Conservation (phyloP, 2,113 vertebrate genomes). For the Pseudonaja textilis region DNA sequence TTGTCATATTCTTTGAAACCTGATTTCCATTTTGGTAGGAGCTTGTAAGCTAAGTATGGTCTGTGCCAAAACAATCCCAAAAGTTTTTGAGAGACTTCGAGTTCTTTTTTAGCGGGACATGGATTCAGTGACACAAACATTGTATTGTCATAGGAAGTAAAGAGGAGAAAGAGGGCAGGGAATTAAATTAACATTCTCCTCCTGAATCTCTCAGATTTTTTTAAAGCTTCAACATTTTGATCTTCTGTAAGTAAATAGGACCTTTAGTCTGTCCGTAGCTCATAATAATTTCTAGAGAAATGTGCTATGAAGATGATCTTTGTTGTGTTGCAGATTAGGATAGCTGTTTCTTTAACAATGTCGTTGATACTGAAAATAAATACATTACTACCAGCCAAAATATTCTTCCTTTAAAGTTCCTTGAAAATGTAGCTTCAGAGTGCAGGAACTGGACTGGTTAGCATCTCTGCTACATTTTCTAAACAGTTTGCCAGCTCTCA, state of each 20-base stretch:
- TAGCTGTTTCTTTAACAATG: neutral
- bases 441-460: neutral
- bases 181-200: neutral
- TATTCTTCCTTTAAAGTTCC: neutral
- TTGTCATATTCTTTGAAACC: neutral
- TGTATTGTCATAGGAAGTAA: neutral
- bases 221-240: neutral
- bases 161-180: neutral
- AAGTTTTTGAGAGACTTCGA: neutral
- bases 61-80: neutral
- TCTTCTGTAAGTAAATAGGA: neutral
- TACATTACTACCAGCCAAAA: neutral
- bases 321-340: neutral
- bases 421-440: neutral
- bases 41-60: neutral
- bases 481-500: neutral
- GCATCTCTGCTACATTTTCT: neutral
- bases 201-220: neutral
- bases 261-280: neutral
- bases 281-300: neutral
- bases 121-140: neutral
- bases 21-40: neutral
- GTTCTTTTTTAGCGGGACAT: neutral
- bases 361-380: neutral
- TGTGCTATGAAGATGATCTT: neutral